These are phyloP conservation scores for Drosophila fuyamai DNA, from an alignment of 1,140 invertebrate species.

Conservation along the genomic window DNA sequence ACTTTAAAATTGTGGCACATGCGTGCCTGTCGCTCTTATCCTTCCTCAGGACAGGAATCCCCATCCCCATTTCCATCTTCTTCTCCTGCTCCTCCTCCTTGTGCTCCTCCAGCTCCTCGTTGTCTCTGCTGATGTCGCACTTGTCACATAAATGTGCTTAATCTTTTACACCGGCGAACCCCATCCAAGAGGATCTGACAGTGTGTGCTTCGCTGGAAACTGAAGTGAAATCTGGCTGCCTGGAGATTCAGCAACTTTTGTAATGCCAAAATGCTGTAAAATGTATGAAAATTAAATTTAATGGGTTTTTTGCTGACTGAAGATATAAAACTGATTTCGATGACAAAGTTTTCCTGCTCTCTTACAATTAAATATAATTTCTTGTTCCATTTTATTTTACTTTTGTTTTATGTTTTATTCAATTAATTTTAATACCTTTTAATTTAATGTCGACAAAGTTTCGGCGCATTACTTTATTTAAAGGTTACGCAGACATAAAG, in stretches of 20 bases:
- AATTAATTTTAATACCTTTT: no score
- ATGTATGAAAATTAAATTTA: constrained; percentile 41
- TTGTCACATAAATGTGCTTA: constrained; percentile 77
- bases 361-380: constrained; percentile 10
- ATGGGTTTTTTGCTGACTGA: constrained; percentile 6
- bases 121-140: constrained; percentile 54
- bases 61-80: not conserved
- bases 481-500: no score
- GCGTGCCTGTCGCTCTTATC: constrained; percentile 53
- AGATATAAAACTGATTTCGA: not conserved
- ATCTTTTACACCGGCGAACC: constrained; percentile 67
- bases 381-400: no score
- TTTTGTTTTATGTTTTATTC: no score
- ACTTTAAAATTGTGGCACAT: constrained; percentile 79
- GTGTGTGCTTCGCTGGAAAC: constrained; percentile 24
- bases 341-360: constrained; percentile 1
- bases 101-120: constrained; percentile 3
- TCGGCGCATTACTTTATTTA: no score
- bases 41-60: constrained; percentile 1
- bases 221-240: constrained; percentile 12
- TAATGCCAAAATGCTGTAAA: constrained; percentile 29
- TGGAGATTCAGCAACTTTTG: constrained; percentile 25
- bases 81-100: not conserved
- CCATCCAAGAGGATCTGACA: constrained; percentile 12
- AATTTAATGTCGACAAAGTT: no score